Evolutionary conservation across 2,888 invertebrate species (phyloP), one percentile per base, ranked within the genome.

Genomic region (Fragum whitleyi): DNA sequence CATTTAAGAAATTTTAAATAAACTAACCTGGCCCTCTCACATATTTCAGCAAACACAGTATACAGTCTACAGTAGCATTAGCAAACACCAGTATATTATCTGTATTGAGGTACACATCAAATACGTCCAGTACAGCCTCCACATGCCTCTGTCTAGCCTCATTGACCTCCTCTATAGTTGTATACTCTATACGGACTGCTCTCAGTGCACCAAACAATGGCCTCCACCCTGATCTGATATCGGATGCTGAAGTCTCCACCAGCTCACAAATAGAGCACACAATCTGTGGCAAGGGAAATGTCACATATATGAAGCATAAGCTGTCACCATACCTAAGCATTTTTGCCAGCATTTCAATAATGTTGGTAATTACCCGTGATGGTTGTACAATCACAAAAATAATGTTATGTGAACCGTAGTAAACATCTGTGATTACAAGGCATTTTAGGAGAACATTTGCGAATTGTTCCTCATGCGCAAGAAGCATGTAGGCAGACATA

Each of bases 191-290:
- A 85, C 92, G 92, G 0, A 98, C 98, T 61, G 98, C 97, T 26
- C 98, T 96, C 59, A 99, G 94, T 0, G 98, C 98, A 16, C 98
- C 98, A 92, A 99, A 99, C 1, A 99, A 94, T 0, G 99, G 98
- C 73, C 98, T 95, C 99, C 99, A 99, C 0, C 99, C 99, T 0
- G 98, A 98, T 87, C 97, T 96, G 57, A 99, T 98, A 95, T 98
- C 98, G 80, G 97, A 96, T 89, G 97, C 95, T 93, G 97, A 98
- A 0, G 97, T 97, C 94, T 98, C 98, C 0, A 99, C 98, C 90
- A 99, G 97, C 94, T 98, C 98, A 93, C 98, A 98, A 67, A 99
- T 96, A 89, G 98, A 98, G 74, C 97, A 97, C 61, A 99, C 97
- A 89, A 99, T 98, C 97, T 97, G 23, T 65, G 3, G 62, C 32